phyloP scores from a whole-genome alignment of 1,140 invertebrate genomes.

The Phymorhynchus buccinoides region DNA sequence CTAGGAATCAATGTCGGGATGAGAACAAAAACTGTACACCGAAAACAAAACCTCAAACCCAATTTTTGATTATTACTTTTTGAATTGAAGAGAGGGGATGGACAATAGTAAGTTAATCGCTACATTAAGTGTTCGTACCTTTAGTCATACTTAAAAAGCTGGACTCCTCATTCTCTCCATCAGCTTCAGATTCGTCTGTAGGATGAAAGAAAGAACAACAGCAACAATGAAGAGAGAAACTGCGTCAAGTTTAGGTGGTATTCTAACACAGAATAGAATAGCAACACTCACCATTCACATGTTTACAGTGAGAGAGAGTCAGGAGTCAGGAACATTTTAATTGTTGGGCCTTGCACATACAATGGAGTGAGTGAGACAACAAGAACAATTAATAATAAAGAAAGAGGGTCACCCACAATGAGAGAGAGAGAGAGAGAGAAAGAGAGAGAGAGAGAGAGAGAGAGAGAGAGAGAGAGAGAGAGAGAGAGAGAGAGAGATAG shows the following conservation, averaged over 20 bases:
- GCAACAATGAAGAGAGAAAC: background rate
- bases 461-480: background rate
- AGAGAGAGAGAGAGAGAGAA: background rate
- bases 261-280: too few relatives aligned
- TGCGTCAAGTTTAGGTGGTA: too few relatives aligned
- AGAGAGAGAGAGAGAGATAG: background rate
- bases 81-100: too few relatives aligned
- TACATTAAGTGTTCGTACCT: conserved; percentile 33
- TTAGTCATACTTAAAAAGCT: conserved; percentile 35
- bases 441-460: background rate
- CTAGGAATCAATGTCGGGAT: background rate
- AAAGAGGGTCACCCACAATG: background rate
- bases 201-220: conserved; percentile 24
- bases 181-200: conserved; percentile 47
- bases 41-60: too few relatives aligned
- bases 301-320: too few relatives aligned
- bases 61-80: too few relatives aligned
- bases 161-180: conserved; percentile 41
- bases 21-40: background rate
- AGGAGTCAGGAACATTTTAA: too few relatives aligned
- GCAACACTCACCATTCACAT: too few relatives aligned
- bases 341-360: too few relatives aligned
- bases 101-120: background rate
- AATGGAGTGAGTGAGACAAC: too few relatives aligned
- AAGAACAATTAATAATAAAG: too few relatives aligned